These are phyloP conservation scores for Propithecus perrieri DNA, from an alignment of 2,797 vertebrate species.

Conservation along the genomic window DNA sequence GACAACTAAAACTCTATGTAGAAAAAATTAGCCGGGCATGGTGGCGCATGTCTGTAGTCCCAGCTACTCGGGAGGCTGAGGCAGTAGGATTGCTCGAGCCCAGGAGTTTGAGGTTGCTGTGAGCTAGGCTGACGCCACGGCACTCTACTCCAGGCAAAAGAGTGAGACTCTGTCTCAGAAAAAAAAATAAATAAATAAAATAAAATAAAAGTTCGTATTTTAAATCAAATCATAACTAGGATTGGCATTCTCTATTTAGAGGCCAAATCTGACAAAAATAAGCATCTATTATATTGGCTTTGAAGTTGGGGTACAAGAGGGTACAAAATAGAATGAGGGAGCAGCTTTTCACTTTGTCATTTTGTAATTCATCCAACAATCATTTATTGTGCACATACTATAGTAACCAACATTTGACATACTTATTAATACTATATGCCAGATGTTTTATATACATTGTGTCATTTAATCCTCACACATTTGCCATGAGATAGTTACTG, in stretches of 20 bases:
- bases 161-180: too few species aligned
- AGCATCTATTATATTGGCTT: not conserved
- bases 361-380: constrained; percentile 1
- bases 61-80: too few species aligned
- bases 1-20: too few species aligned
- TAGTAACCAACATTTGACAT: constrained; percentile 15
- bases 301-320: not conserved
- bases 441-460: not conserved
- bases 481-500: not conserved
- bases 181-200: too few species aligned
- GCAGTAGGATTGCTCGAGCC: too few species aligned
- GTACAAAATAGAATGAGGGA: constrained; percentile 5
- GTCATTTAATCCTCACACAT: constrained; percentile 12
- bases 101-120: too few species aligned
- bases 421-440: not conserved
- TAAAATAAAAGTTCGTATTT: constrained; percentile 28
- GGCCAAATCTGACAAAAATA: constrained; percentile 9
- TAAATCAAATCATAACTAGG: constrained; percentile 1
- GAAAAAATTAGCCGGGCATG: too few species aligned
- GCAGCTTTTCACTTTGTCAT: constrained; percentile 27
- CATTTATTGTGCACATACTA: not conserved
- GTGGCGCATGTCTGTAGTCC: too few species aligned
- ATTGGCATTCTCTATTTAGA: constrained; percentile 21
- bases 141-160: too few species aligned
- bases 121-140: too few species aligned